These are phyloP conservation scores for Cinara cedri DNA, from an alignment of 2,888 invertebrate genomes.

Conservation along the genomic window DNA sequence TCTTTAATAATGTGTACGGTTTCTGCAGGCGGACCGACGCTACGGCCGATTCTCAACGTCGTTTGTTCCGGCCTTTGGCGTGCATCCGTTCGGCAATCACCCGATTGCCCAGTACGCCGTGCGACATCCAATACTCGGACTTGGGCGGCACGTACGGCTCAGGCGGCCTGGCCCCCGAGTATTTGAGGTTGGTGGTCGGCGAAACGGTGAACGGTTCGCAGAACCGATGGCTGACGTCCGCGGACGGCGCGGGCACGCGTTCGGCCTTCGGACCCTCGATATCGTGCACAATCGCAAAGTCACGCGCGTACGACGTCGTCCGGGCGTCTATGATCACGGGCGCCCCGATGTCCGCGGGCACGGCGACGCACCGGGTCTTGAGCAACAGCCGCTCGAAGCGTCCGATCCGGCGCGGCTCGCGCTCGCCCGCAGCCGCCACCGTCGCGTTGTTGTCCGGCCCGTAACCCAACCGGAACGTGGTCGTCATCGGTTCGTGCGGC, in stretches of 20 bases:
- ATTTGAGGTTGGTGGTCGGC: neutral
- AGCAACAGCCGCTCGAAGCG: neutral
- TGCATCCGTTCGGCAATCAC: neutral
- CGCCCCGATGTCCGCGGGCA: neutral
- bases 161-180: neutral
- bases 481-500: no score
- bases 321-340: neutral
- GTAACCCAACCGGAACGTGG: no score
- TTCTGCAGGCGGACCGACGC: no score
- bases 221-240: neutral
- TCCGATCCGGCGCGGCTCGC: neutral
- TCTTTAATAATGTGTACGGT: no score
- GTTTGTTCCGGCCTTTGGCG: constrained; percentile 2
- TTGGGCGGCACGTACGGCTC: constrained; percentile 10
- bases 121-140: constrained; percentile 15
- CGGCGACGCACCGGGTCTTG: neutral
- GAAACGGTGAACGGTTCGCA: neutral
- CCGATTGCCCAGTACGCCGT: neutral
- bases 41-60: no score
- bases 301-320: neutral
- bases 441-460: no score
- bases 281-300: neutral
- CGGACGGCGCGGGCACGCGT: neutral
- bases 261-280: neutral
- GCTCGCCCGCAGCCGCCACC: no score